Conservation (phyloP, 2,888 invertebrate genomes). For the Pemphredon lugubris region DNA sequence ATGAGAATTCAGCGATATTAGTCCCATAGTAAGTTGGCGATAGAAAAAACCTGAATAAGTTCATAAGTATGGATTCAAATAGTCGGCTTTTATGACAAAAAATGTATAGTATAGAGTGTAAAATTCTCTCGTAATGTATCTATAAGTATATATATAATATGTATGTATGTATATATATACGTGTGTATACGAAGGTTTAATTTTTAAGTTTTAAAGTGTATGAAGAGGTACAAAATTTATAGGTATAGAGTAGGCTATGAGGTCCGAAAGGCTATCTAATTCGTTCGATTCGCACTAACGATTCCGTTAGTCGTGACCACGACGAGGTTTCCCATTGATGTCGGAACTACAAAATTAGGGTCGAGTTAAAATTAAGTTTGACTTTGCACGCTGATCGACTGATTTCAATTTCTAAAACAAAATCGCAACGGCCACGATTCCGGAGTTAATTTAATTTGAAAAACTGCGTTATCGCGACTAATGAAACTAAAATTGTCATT, state of each 20-base stretch:
- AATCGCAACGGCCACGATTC: too few relatives aligned
- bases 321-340: constrained; percentile 6
- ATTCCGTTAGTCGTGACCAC: constrained; percentile 32
- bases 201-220: constrained; percentile 61
- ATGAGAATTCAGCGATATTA: constrained; percentile 71
- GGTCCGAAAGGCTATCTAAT: constrained; percentile 70
- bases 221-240: constrained; percentile 79
- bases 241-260: constrained; percentile 72
- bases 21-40: constrained; percentile 75
- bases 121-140: constrained; percentile 64
- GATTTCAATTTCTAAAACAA: too few relatives aligned
- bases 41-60: constrained; percentile 72
- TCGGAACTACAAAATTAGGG: neutral
- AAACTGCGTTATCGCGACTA: too few relatives aligned
- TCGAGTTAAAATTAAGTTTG: neutral
- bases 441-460: too few relatives aligned
- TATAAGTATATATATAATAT: constrained; percentile 45
- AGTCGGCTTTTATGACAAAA: constrained; percentile 65
- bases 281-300: constrained; percentile 45
- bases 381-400: too few relatives aligned
- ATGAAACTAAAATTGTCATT: too few relatives aligned
- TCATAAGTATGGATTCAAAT: constrained; percentile 62
- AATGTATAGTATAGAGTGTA: constrained; percentile 69
- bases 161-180: constrained; percentile 27
- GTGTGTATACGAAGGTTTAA: constrained; percentile 53